Evolutionary conservation across 2,888 invertebrate genomes (phyloP), one percentile per base, ranked within the genome.

Genomic region (Microctonus hyperodae): DNA sequence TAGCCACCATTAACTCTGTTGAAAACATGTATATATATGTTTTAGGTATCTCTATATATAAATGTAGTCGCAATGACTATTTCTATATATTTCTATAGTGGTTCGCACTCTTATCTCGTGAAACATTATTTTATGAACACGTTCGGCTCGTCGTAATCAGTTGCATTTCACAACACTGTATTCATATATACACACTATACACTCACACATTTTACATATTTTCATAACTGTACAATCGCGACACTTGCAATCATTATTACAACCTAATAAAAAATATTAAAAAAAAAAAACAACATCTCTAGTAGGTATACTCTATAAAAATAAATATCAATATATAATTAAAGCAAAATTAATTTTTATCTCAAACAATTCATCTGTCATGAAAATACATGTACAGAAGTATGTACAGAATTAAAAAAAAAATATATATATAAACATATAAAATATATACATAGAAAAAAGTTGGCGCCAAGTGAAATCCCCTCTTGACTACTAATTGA

Each of bases 401-500:
- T n/a, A 37, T 13, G 4, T 37, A 37, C 13, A 7, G 16, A 44
- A 16, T 6, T 2, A 44, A 0, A 44, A 16, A 16, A 44, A 7
- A 44, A 1, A 16, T 7, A 0, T n/a, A 37, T 37, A 37, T 13
- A 37, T 4, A 16, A 7, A n/a, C 16, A n/a, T 16, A 20, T 7
- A 23, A 28, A 6, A 33, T 23, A 13, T 13, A 25, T 1, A 28
- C 16, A 7, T 10, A 20, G 25, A 28, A 60, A 60, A 60, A 60
- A 60, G 44, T 48, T 48, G 59, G 59, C 59, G 59, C 59, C 59
- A 60, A 23, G 59, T 25, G 44, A 20, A 58, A 40, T 28, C 44
- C 16, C 16, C 16, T 20, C 44, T 48, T n/a, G 55, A 25, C 48
- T 25, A 60, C 59, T 60, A 60, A 60, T 60, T 60, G 48, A 60